These are phyloP conservation scores for Trichopria drosophilae DNA, from an alignment of 2,888 invertebrate species.

Conservation along the genomic window DNA sequence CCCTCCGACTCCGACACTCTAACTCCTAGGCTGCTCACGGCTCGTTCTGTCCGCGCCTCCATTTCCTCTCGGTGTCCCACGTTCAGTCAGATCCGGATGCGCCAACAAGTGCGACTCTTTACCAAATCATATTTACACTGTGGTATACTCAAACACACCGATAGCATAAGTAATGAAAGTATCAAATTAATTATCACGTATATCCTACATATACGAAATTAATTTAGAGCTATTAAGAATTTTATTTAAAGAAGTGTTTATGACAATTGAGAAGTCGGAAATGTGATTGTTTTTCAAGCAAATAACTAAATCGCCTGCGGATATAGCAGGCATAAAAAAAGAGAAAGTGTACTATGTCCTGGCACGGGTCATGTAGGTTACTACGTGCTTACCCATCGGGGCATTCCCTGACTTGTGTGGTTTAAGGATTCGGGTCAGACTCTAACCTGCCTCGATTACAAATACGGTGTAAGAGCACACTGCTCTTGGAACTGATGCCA, in stretches of 20 bases:
- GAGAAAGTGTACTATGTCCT: constrained; percentile 33
- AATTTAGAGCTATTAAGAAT: too few species aligned
- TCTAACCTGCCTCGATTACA: constrained; percentile 52
- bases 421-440: constrained; percentile 54
- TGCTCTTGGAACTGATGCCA: constrained; percentile 49
- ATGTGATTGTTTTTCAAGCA: too few species aligned
- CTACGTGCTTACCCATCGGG: constrained; percentile 48
- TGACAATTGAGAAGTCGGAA: too few species aligned
- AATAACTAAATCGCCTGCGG: too few species aligned
- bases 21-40: too few species aligned
- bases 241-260: too few species aligned
- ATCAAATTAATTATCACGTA: too few species aligned
- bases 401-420: constrained; percentile 45
- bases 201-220: too few species aligned
- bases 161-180: too few species aligned
- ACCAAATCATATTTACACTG: constrained; percentile 52
- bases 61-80: constrained; percentile 41
- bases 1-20: constrained; percentile 48
- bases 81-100: constrained; percentile 49
- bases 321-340: constrained; percentile 33
- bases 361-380: constrained; percentile 49
- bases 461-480: constrained; percentile 47
- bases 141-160: too few species aligned
- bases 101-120: constrained; percentile 57
- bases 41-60: too few species aligned